A percentile compares a stretch with the other conserved stretches of the same genome.
phyloP scores from a whole-genome alignment of 2,888 invertebrate genomes.

The Eupithecia dodoneata region DNA sequence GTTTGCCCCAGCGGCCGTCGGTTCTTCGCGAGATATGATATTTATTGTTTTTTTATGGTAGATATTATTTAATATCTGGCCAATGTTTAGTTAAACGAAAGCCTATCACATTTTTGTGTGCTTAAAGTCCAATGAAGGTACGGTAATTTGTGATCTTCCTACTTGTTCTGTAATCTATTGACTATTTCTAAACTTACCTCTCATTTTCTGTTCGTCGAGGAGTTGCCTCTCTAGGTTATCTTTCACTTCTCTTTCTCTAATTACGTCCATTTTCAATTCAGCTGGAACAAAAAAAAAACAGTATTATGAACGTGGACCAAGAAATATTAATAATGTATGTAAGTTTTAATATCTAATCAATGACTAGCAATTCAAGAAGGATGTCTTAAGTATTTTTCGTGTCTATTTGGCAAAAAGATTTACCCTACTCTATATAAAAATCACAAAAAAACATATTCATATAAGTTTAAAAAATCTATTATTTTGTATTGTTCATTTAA shows the following conservation, averaged over 20 bases:
- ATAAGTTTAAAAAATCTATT: no score
- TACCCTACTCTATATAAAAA: background rate
- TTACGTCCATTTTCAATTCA: conserved; percentile 97
- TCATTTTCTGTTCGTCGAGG: conserved; percentile 96
- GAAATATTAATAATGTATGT: background rate
- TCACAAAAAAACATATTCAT: no score
- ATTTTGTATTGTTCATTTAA: no score
- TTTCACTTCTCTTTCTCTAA: conserved; percentile 96
- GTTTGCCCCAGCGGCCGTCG: no score
- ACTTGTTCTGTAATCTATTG: background rate
- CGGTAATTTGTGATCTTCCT: background rate
- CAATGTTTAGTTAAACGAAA: background rate
- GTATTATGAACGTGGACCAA: background rate
- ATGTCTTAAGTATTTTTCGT: background rate
- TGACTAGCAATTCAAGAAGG: background rate
- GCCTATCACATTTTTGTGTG: background rate
- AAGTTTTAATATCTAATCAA: background rate
- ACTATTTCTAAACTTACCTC: conserved; percentile 88
- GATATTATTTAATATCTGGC: background rate
- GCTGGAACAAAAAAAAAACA: conserved; percentile 85
- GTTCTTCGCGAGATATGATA: no score
- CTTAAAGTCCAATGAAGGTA: background rate
- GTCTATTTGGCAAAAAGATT: background rate
- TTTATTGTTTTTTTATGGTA: no score
- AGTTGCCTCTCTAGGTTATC: conserved; percentile 97